phyloP scores from a whole-genome alignment of 2,113 vertebrate genomes.

The Turnix velox region DNA sequence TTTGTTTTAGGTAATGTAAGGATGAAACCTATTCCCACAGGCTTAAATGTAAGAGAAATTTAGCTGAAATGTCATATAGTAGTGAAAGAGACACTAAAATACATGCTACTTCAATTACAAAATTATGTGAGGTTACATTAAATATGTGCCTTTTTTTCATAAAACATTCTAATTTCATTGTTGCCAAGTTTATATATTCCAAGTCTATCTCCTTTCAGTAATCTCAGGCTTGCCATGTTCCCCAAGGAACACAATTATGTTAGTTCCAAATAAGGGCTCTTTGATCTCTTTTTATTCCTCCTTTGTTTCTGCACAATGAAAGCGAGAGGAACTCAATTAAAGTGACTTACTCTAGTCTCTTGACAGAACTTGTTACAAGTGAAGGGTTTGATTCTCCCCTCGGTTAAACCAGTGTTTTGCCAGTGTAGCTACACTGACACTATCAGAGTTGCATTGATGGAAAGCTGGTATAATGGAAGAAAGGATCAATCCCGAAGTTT shows the following conservation, averaged over 20 bases:
- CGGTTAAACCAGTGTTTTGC: conserved; percentile 29
- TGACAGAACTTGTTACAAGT: conserved; percentile 58
- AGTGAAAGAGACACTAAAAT: neutral
- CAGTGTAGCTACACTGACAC: conserved; percentile 1
- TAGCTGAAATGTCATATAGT: neutral
- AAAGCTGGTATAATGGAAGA: neutral
- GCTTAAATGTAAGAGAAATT: neutral
- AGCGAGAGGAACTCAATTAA: conserved; percentile 58
- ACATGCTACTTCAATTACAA: neutral
- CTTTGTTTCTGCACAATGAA: conserved; percentile 60
- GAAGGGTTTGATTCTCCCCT: conserved; percentile 51
- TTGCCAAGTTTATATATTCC: conserved; percentile 49
- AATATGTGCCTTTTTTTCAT: neutral
- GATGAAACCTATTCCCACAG: neutral
- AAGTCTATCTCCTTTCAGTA: conserved; percentile 43
- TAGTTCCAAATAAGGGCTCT: conserved; percentile 61
- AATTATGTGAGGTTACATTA: conserved; percentile 21
- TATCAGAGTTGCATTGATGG: conserved; percentile 41
- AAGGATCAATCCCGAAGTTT: conserved; percentile 50
- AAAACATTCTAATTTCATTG: conserved; percentile 9
- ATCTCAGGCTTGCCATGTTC: conserved; percentile 12
- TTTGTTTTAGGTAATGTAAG: neutral
- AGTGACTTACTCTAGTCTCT: conserved; percentile 49
- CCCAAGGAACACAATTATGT: conserved; percentile 57
- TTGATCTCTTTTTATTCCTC: conserved; percentile 64